Evolutionary conservation across 2,113 vertebrate genomes (phyloP).

Genomic region (Prinia subflava): DNA sequence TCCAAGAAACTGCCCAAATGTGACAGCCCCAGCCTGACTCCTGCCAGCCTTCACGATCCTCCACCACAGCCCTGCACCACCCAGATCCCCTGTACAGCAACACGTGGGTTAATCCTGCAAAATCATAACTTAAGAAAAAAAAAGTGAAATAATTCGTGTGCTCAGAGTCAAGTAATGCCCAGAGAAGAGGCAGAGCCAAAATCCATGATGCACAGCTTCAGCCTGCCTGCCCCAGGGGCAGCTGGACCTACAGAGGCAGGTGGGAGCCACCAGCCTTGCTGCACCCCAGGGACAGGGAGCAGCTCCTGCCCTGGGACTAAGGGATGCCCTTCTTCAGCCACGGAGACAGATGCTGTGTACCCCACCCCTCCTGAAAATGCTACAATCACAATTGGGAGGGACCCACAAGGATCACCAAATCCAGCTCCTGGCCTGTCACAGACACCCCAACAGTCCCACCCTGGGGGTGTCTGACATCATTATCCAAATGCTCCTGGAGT

Average conservation of each 20-base stretch:
- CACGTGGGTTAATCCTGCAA: not conserved
- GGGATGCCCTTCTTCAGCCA: not conserved
- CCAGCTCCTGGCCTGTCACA: not conserved
- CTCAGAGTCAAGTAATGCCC: not conserved
- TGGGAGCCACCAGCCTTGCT: not conserved
- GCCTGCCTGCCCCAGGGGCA: not conserved
- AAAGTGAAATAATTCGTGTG: not conserved
- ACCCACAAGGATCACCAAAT: not conserved
- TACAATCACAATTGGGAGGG: not conserved
- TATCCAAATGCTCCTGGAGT: not conserved
- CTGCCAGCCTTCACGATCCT: rapidly evolving
- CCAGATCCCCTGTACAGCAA: rapidly evolving
- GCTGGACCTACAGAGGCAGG: not conserved
- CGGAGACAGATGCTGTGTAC: rapidly evolving
- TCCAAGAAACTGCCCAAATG: not conserved
- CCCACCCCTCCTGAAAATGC: not conserved
- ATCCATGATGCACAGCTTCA: rapidly evolving
- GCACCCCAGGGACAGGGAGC: not conserved
- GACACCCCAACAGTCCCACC: not conserved
- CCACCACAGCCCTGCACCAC: not conserved
- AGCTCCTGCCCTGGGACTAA: not conserved
- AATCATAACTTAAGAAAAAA: not conserved
- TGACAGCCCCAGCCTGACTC: not conserved
- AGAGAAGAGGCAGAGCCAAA: not conserved
- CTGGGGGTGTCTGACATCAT: rapidly evolving